Evolutionary conservation across 2,797 vertebrate species (phyloP).

Genomic region (Cynopterus sphinx): DNA sequence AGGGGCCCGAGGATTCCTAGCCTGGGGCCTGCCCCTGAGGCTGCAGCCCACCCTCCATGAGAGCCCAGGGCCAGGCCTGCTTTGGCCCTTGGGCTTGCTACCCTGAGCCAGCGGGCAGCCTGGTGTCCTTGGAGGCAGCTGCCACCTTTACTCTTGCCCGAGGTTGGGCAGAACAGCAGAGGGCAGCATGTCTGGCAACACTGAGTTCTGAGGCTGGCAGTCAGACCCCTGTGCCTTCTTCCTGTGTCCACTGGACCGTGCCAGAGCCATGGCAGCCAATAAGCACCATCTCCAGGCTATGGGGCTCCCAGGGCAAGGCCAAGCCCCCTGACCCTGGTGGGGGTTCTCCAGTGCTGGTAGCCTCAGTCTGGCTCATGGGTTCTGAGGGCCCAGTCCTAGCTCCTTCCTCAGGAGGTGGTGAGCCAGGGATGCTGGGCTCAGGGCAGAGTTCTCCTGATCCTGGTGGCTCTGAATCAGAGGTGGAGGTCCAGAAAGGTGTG

Average conservation of each 20-base stretch:
- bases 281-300: constrained; percentile 81
- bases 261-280: constrained; percentile 73
- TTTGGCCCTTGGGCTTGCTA: not conserved
- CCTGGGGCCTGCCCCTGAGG: constrained; percentile 14
- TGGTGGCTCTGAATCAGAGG: constrained; percentile 65
- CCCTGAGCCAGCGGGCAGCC: not conserved
- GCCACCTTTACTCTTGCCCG: not conserved
- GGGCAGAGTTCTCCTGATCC: constrained; percentile 71
- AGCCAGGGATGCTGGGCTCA: constrained; percentile 64
- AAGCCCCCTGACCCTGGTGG: constrained; percentile 60
- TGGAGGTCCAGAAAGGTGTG: constrained; percentile 71
- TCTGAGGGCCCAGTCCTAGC: constrained; percentile 51
- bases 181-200: constrained; percentile 23
- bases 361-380: constrained; percentile 58
- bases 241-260: constrained; percentile 77
- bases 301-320: constrained; percentile 76
- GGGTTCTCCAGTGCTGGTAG: constrained; percentile 73
- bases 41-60: not conserved
- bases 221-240: constrained; percentile 80
- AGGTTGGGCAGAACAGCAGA: not conserved
- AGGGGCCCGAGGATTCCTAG: not conserved
- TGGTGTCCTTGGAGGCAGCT: not conserved
- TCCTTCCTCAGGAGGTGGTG: constrained; percentile 57
- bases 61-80: not conserved
- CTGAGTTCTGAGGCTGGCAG: not conserved